Evolutionary conservation across 2,797 vertebrate genomes (phyloP), one percentile per base, ranked within the genome.

Genomic region (Siniperca obscura): DNA sequence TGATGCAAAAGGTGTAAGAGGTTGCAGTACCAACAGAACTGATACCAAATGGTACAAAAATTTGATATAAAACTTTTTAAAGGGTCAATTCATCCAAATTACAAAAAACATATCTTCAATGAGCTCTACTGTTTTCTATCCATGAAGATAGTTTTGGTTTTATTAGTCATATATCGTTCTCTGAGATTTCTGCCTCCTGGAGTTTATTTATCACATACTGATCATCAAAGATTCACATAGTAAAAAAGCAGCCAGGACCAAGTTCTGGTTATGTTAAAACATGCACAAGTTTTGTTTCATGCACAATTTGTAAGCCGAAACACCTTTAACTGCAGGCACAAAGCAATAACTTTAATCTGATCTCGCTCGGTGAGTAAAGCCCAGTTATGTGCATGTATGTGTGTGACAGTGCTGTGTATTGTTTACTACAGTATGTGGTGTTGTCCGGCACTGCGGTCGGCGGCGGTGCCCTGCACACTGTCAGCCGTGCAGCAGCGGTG

Each of bases 371-470:
- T 57, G 53, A 27, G 52, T 27, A 48, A 70, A 70, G 61, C 57
- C 53, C 27, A 55, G 30, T 5, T 9, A 0, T 42, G 52, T 55
- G 27, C 5, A 2, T 57, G 69, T 21, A 61, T 74, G 76, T 48
- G 74, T 38, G 55, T 38, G 64, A 70, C 65, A 50, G 74, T 22
- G 74, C 62, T 30, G 11, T 48, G 69, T 60, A 53, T 82, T 87
- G 90, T 88, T 85, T 87, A 76, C 89, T 82, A 75, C 82, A 72
- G 77, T 66, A 16, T 60, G 89, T 59, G 89, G 62, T 81, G 91
- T 14, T 61, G 89, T 82, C 79, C 79, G 40, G 84, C 88, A 30
- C 86, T 88, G 91, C 25, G 90, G 88, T 88, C 30, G n/a, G 56
- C 52, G 40, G 66, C 17, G 57, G 52, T 74, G 90, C 65, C 86